Evolutionary conservation across 1,140 invertebrate genomes (phyloP).

Genomic region (Aphelinus certus): DNA sequence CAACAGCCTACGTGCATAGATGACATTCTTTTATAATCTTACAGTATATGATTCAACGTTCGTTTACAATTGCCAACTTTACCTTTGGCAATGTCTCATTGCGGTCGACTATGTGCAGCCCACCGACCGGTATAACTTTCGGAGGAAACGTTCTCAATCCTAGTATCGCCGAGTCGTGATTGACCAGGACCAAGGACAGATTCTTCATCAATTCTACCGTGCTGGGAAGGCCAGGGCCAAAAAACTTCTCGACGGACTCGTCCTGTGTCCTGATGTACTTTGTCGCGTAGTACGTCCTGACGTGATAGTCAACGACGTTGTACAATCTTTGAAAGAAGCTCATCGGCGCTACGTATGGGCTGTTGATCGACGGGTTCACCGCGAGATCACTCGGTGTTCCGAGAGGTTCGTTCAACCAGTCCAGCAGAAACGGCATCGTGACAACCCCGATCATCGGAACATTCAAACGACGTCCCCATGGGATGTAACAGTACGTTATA

Average conservation of each 20-base stretch:
- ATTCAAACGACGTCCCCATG: slow-evolving; percentile 32
- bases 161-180: background rate
- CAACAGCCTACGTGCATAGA: slow-evolving; percentile 65
- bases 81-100: background rate
- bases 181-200: background rate
- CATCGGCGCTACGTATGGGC: slow-evolving; percentile 13
- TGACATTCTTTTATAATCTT: background rate
- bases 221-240: background rate
- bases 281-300: background rate
- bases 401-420: slow-evolving; percentile 14
- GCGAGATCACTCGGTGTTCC: slow-evolving; percentile 29
- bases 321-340: slow-evolving; percentile 34
- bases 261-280: background rate
- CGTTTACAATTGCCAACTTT: background rate
- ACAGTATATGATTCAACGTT: background rate
- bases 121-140: background rate
- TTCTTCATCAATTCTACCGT: background rate
- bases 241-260: slow-evolving; percentile 15
- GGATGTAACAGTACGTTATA: slow-evolving; percentile 12
- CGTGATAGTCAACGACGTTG: background rate
- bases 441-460: slow-evolving; percentile 32
- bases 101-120: background rate
- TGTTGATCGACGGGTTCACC: slow-evolving; percentile 16
- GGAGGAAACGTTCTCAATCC: background rate
- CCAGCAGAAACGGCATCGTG: slow-evolving; percentile 47